These are phyloP conservation scores for Tipula helvola DNA, from an alignment of 2,888 invertebrate species.

Conservation along the genomic window DNA sequence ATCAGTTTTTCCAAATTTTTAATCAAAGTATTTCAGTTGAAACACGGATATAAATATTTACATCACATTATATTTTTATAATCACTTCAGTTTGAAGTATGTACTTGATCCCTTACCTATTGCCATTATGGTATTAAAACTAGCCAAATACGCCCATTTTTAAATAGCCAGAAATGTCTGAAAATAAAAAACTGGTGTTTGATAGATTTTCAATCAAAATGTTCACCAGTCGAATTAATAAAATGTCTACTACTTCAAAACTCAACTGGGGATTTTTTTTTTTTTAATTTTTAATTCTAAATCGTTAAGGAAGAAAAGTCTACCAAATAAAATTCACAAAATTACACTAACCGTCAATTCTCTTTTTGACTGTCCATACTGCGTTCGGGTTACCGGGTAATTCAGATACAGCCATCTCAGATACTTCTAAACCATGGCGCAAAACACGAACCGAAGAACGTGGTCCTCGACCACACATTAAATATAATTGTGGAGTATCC, in stretches of 20 bases:
- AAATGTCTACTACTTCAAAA: slow-evolving; percentile 36
- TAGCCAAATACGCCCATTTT: slow-evolving; percentile 16
- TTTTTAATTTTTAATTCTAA: not conserved
- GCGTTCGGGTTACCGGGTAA: slow-evolving; percentile 99
- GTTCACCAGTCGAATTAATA: slow-evolving; percentile 23
- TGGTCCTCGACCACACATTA: slow-evolving; percentile 91
- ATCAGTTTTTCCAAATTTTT: slow-evolving; percentile 26
- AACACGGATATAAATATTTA: slow-evolving; percentile 37
- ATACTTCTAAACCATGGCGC: slow-evolving; percentile 94
- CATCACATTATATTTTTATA: not conserved
- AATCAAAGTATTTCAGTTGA: slow-evolving; percentile 48
- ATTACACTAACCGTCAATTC: slow-evolving; percentile 79
- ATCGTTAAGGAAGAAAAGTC: not conserved
- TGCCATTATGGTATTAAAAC: slow-evolving; percentile 17
- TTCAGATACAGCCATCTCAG: slow-evolving; percentile 99
- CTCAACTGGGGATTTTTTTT: not conserved
- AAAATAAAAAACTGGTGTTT: slow-evolving; percentile 88
- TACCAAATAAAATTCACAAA: not conserved
- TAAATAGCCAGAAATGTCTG: slow-evolving; percentile 43
- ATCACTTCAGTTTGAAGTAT: not conserved
- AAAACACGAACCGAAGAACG: slow-evolving; percentile 86
- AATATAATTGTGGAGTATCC: slow-evolving; percentile 96
- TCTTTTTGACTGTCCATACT: slow-evolving; percentile 96
- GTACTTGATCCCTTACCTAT: slow-evolving; percentile 15
- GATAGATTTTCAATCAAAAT: slow-evolving; percentile 41